Percentiles rank a stretch among this genome's conserved stretches.
phyloP scores from a whole-genome alignment of 1,140 invertebrate species.

The Tetraneura akinire region DNA sequence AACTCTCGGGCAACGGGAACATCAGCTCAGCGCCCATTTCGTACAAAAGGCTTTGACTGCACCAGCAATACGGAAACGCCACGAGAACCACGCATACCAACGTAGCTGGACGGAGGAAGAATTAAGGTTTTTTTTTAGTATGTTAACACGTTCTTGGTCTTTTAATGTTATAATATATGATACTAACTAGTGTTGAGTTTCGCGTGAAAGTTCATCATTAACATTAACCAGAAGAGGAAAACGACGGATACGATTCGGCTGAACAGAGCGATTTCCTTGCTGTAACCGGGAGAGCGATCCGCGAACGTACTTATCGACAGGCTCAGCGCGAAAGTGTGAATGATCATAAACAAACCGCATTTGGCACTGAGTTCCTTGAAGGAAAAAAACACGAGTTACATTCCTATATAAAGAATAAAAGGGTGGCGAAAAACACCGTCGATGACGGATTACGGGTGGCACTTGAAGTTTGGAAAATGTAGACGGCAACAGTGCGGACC shows the following conservation, averaged over 20 bases:
- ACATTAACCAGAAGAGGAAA: background rate
- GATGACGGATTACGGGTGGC: background rate
- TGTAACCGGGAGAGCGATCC: background rate
- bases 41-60: background rate
- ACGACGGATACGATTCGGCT: background rate
- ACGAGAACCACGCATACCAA: background rate
- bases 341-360: background rate
- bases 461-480: background rate
- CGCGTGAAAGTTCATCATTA: background rate
- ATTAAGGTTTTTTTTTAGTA: background rate
- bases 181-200: background rate
- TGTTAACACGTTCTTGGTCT: background rate
- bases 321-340: background rate
- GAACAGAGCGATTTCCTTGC: background rate
- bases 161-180: background rate
- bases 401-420: background rate
- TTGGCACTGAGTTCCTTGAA: background rate
- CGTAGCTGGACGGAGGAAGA: background rate
- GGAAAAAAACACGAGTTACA: background rate
- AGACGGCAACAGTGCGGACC: background rate
- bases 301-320: background rate
- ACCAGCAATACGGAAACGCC: background rate
- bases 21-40: background rate
- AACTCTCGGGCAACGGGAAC: constrained; percentile 1
- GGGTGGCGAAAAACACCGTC: too few relatives aligned